Evolutionary conservation across 2,888 invertebrate species (phyloP).

Genomic region (Diplazon laetatorius): DNA sequence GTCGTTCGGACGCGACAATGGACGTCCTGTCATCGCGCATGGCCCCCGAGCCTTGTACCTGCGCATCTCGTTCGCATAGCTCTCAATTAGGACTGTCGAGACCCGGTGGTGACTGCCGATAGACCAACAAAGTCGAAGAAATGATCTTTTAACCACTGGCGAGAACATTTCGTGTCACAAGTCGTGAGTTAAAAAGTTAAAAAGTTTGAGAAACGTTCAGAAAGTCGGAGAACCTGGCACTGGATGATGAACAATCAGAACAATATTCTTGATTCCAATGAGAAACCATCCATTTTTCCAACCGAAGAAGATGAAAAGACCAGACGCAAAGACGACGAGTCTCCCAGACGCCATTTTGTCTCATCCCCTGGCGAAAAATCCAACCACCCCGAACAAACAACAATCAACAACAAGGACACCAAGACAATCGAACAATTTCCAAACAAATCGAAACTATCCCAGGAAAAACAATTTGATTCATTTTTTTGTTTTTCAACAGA

Average conservation of each 20-base stretch:
- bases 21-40: conserved; percentile 75
- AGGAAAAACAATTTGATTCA: too few species aligned
- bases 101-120: neutral
- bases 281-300: conserved; percentile 27
- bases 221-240: too few species aligned
- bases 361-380: conserved; percentile 58
- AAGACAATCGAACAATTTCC: too few species aligned
- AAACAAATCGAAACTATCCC: too few species aligned
- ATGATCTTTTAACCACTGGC: too few species aligned
- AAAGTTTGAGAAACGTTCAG: too few species aligned
- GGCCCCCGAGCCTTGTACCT: conserved; percentile 59
- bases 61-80: conserved; percentile 74
- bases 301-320: too few species aligned
- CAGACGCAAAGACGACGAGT: neutral
- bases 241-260: too few species aligned
- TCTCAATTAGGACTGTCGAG: conserved; percentile 74
- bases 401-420: conserved; percentile 54
- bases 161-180: too few species aligned
- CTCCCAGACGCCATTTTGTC: conserved; percentile 72
- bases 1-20: conserved; percentile 70
- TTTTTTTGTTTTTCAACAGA: too few species aligned
- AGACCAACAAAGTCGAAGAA: conserved; percentile 6
- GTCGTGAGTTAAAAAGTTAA: too few species aligned
- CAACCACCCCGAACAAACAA: conserved; percentile 72
- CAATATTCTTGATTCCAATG: too few species aligned